Base-by-base conservation (phyloP, 2,888 invertebrate species). In the Heliconius ismenius region DNA sequence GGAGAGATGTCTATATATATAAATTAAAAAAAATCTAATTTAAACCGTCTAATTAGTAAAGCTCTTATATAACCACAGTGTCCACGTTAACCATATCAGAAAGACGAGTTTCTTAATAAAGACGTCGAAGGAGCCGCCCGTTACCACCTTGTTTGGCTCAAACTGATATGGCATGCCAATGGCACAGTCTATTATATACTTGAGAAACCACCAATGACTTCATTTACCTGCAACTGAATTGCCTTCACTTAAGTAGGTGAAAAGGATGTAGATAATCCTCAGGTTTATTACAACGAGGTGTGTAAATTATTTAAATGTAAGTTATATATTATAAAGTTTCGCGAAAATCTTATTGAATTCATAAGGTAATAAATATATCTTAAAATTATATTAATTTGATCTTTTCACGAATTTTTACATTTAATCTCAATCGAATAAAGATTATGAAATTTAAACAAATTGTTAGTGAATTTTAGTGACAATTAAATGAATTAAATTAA, bases 21-120 rank as follows among this genome's bases (percentile, higher is more conserved):
- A 13, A 13, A 13, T 13, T 24, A 3, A 24, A 24, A n/a, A 28
- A 54, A 36, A 54, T n/a, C 69, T 9, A 54, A 65, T 3, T 70
- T 36, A 15, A 32, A 54, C 13, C 6, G 10, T 73, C 28, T 63
- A 60, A 70, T 70, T 65, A 68, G 43, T 60, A 54, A 62, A 75
- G 28, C 54, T 75, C 72, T 76, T 78, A 76, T 76, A 73, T 75
- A 79, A 79, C 74, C 72, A 49, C 73, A 68, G 76, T 68, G 49
- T 58, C 24, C 60, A 49, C 67, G 68, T 58, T 73, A 73, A 49
- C 75, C 74, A 74, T 82, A 80, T 78, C 79, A 79, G 83, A 79
- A 74, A 74, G 80, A 82, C 89, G 81, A 86, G 87, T 88, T 90
- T 85, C 90, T 88, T 81, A 84, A 89, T 87, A 90, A 82, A 90